Base-by-base conservation (phyloP, 92 coral and sea anemone species). In the Palythoa grandiflora region DNA sequence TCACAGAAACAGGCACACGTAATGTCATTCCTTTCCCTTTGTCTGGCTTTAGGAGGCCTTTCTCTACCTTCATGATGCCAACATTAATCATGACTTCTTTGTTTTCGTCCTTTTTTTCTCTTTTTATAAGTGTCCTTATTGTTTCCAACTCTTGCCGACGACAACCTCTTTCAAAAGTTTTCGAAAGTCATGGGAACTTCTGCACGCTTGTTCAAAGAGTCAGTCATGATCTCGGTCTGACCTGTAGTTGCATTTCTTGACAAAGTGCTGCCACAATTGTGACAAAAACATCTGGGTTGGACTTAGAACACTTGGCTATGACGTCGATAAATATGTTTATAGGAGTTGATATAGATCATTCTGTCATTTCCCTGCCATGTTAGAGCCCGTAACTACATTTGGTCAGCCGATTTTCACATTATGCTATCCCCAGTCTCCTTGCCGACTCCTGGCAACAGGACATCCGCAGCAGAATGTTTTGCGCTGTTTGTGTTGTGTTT, bases 21-120 rank as follows among this genome's bases (percentile, higher is more conserved):
- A 87, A 72, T 65, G 71, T 36, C 86, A 91, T 81, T 11, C 51
- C 83, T 77, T 87, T 91, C 12, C 93, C 93, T 83, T 87, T 83
- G 5, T 50, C 38, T 9, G 89, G 91, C 77, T 90, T 86, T 28
- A 61, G 68, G 19, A 15, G 20, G 19, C 89, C 92, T 20, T 85
- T 85, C 15, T 36, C 48, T 38, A 89, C 50, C 79, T 84, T 86
- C 90, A 90, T 86, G 13, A 86, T 57, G 6, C 93, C 90, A 36
- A 90, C 73, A 50, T 85, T 90, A 5, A 90, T 54, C 75, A 90
- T 19, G 28, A 90, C 93, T 50, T 90, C 89, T 11, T 11, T 11
- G 17, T 11, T 11, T 11, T 11, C 3, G 14, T 55, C 61, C 14
- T 11, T 11, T 55, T 51, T 55, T 55, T 15, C 17, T 6, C 17